These are phyloP conservation scores for Spilarctia lutea DNA, from an alignment of 2,888 invertebrate species.

Conservation along the genomic window DNA sequence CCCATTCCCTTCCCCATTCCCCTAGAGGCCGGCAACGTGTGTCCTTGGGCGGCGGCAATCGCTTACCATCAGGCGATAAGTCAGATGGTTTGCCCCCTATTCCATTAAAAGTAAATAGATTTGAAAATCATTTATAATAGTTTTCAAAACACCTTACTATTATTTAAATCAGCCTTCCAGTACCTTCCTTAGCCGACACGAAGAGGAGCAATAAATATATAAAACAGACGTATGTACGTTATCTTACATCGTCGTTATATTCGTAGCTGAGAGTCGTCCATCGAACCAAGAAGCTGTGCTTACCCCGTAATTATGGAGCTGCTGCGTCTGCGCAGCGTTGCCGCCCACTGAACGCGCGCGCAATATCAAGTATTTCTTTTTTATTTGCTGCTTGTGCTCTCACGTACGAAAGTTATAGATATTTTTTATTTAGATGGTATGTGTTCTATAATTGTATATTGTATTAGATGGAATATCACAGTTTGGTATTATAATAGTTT, in stretches of 20 bases:
- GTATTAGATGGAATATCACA: background rate
- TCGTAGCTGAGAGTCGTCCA: constrained; percentile 26
- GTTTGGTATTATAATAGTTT: background rate
- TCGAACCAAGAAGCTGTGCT: constrained; percentile 49
- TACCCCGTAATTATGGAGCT: constrained; percentile 76
- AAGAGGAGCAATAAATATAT: constrained; percentile 5
- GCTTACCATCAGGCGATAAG: too few relatives aligned
- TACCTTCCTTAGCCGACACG: background rate
- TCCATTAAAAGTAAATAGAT: too few relatives aligned
- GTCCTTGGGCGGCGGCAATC: too few relatives aligned
- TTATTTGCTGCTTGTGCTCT: constrained; percentile 49
- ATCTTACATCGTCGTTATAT: constrained; percentile 16
- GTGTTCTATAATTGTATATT: constrained; percentile 24
- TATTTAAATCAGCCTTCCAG: background rate
- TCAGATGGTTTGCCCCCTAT: too few relatives aligned
- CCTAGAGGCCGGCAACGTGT: too few relatives aligned
- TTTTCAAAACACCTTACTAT: background rate
- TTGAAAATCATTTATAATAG: background rate
- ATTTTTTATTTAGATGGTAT: constrained; percentile 26
- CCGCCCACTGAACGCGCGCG: constrained; percentile 70
- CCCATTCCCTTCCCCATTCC: too few relatives aligned
- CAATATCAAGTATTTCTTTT: constrained; percentile 20
- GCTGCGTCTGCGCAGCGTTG: constrained; percentile 72
- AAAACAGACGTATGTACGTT: constrained; percentile 9
- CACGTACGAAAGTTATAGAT: constrained; percentile 36